phyloP scores from a whole-genome alignment of 2,797 vertebrate genomes.

The Arremon aurantiirostris region DNA sequence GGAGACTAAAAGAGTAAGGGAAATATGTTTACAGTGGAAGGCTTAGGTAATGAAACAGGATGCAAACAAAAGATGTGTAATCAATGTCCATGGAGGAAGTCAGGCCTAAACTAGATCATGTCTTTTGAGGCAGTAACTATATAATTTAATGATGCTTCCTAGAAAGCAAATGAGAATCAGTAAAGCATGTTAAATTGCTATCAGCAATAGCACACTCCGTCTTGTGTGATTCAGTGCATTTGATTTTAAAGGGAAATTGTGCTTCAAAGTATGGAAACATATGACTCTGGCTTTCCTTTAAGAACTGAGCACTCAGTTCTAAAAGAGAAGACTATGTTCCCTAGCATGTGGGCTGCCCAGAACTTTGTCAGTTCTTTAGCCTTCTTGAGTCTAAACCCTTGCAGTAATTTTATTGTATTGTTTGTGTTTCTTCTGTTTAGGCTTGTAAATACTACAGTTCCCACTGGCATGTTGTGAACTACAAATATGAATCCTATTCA shows the following conservation, averaged over 20 bases:
- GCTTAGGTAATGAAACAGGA: background rate
- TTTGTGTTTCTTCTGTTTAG: conserved; percentile 72
- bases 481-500: conserved; percentile 92
- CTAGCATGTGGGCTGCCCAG: background rate
- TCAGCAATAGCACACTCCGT: background rate
- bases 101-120: background rate
- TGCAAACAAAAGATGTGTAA: background rate
- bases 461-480: conserved; percentile 90
- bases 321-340: background rate
- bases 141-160: background rate
- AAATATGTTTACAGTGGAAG: background rate
- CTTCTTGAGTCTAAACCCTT: background rate
- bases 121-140: background rate
- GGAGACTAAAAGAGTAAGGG: background rate
- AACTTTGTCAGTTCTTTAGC: background rate
- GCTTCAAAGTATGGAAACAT: background rate
- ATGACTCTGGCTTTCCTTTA: background rate
- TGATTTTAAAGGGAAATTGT: background rate
- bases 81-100: background rate
- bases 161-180: background rate
- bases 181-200: background rate
- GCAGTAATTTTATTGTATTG: background rate
- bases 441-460: conserved; percentile 97
- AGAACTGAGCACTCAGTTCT: background rate
- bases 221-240: background rate